phyloP scores from a whole-genome alignment of 2,888 invertebrate genomes.

The Boloria selene region DNA sequence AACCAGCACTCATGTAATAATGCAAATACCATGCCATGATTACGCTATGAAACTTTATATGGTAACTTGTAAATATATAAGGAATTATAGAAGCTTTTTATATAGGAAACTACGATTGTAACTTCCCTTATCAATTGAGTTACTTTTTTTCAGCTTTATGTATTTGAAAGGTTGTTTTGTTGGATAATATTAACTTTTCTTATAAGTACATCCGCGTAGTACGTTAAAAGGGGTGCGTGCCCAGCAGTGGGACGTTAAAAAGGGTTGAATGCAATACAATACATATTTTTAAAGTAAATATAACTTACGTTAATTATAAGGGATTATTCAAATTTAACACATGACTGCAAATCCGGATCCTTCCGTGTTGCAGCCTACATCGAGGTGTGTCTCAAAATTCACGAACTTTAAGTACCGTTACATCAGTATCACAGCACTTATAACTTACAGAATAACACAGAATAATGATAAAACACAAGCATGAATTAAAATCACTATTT shows the following conservation, averaged over 20 bases:
- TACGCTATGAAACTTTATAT: neutral
- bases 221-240: too few relatives aligned
- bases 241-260: too few relatives aligned
- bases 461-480: slow-evolving; percentile 17
- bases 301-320: slow-evolving; percentile 44
- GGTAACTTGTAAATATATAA: slow-evolving; percentile 1
- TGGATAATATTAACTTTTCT: too few relatives aligned
- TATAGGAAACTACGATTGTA: neutral
- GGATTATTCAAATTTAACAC: slow-evolving; percentile 53
- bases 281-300: neutral
- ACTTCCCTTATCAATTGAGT: neutral
- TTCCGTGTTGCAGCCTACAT: slow-evolving; percentile 54
- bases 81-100: neutral
- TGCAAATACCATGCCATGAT: slow-evolving; percentile 6
- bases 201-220: too few relatives aligned
- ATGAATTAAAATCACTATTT: slow-evolving; percentile 22
- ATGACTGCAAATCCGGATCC: slow-evolving; percentile 60
- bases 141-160: neutral
- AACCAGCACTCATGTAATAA: neutral
- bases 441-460: slow-evolving; percentile 35
- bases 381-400: slow-evolving; percentile 68
- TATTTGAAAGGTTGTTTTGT: neutral
- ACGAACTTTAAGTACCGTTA: slow-evolving; percentile 73
- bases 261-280: too few relatives aligned
- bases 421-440: slow-evolving; percentile 46